phyloP scores from a whole-genome alignment of 1,140 invertebrate genomes.

The Bradysia coprophila region DNA sequence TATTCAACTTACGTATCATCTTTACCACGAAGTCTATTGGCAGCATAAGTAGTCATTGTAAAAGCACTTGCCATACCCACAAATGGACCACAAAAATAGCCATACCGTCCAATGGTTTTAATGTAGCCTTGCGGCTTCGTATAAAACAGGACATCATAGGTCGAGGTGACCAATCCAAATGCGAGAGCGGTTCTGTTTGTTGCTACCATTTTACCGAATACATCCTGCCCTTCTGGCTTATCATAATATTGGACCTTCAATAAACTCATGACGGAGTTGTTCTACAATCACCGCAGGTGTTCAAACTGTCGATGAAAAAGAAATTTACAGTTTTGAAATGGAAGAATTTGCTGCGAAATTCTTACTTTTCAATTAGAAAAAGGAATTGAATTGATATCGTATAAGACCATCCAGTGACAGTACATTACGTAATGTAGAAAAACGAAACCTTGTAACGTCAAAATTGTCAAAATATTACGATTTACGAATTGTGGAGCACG shows the following conservation, averaged over 20 bases:
- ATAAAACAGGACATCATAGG: conserved; percentile 34
- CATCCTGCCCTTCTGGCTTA: conserved; percentile 47
- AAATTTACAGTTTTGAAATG: no score
- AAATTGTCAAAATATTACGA: no score
- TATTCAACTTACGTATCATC: conserved; percentile 30
- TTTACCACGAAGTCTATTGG: conserved; percentile 36
- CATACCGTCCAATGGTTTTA: conserved; percentile 26
- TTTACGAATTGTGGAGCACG: no score
- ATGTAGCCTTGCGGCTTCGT: conserved; percentile 33
- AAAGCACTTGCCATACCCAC: conserved; percentile 42
- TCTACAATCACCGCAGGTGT: no score
- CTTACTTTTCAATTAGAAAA: no score
- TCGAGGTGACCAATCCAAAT: conserved; percentile 25
- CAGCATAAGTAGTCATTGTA: conserved; percentile 33
- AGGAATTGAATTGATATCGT: no score
- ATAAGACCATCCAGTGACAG: no score
- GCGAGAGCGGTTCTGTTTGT: conserved; percentile 32
- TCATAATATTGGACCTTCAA: conserved; percentile 35
- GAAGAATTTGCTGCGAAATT: no score
- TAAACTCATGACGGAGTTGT: neutral
- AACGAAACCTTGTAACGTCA: no score
- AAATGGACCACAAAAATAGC: conserved; percentile 33
- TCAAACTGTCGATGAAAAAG: no score
- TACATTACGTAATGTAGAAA: no score
- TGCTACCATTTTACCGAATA: conserved; percentile 38